Evolutionary conservation across 1,140 invertebrate species (phyloP), one percentile per base, ranked within the genome.

Genomic region (Gonioctena quinquepunctata): DNA sequence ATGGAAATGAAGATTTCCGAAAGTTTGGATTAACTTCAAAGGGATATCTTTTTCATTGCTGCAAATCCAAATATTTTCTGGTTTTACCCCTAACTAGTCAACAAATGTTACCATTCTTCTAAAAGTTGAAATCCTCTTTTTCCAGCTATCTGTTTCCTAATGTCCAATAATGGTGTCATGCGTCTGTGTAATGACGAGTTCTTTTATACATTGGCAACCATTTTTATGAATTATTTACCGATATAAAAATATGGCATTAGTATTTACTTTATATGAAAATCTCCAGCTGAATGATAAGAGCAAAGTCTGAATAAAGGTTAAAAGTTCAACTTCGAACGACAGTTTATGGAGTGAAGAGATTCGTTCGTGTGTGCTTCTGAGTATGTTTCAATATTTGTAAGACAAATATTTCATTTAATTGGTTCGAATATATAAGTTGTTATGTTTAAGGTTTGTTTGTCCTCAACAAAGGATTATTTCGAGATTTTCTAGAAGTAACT

Each of bases 261-360:
- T 69, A 57, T 73, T 69, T 64, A 66, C 59, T 73, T 48, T 50
- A 69, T 19, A n/a, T 60, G 65, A 68, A 66, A 70, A 60, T 52
- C 66, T 66, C 25, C 64, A 25, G 21, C 7, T 50, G 62, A 63
- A 60, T 54, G 72, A 74, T 74, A 74, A 74, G 72, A 70, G 52
- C 72, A 65, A 70, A 73, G 72, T 74, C 68, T 74, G 72, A 27
- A 57, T 73, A 73, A 71, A 71, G 72, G 72, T 74, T 33, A 70
- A 74, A 68, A 74, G 72, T 64, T 67, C 61, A 69, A 60, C 6
- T 8, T 49, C 68, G 63, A 66, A 65, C 69, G 72, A 74, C 69
- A 74, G 59, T 27, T 66, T 73, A 68, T 71, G 68, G 69, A 71
- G 61, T 60, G 65, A 61, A 71, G 59, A 74, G 70, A 70, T 74